phyloP scores from a whole-genome alignment of 2,888 invertebrate genomes.

The Bellardia pandia region DNA sequence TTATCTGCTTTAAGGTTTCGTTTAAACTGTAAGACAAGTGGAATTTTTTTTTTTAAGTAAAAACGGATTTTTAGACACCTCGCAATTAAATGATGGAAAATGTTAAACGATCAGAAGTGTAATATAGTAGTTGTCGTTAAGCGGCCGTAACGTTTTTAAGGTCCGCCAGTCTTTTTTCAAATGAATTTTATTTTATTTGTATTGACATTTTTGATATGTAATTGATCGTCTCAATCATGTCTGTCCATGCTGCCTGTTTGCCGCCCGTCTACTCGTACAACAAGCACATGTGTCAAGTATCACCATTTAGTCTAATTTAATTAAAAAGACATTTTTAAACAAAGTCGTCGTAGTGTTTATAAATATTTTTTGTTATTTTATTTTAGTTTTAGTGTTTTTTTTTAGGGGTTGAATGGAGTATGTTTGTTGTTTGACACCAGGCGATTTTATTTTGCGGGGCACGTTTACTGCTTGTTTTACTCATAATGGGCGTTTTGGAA shows the following conservation, averaged over 20 bases:
- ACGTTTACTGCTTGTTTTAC: background rate
- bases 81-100: background rate
- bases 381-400: too few species aligned
- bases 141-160: constrained; percentile 54
- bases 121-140: background rate
- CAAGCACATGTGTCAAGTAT: constrained; percentile 65
- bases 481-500: background rate
- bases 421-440: constrained; percentile 9
- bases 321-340: constrained; percentile 56
- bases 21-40: background rate
- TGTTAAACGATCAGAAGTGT: background rate
- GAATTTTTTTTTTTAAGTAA: background rate
- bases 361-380: constrained; percentile 1
- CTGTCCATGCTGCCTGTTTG: background rate
- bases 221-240: constrained; percentile 68
- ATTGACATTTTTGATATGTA: constrained; percentile 75
- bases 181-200: constrained; percentile 75
- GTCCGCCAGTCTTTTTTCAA: constrained; percentile 73
- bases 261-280: constrained; percentile 12
- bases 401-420: background rate
- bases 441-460: background rate
- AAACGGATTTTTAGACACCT: background rate
- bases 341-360: constrained; percentile 40
- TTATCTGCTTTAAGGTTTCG: constrained; percentile 1
- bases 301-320: constrained; percentile 66